phyloP scores from a whole-genome alignment of 2,797 vertebrate species.

The Acrossocheilus fasciatus region DNA sequence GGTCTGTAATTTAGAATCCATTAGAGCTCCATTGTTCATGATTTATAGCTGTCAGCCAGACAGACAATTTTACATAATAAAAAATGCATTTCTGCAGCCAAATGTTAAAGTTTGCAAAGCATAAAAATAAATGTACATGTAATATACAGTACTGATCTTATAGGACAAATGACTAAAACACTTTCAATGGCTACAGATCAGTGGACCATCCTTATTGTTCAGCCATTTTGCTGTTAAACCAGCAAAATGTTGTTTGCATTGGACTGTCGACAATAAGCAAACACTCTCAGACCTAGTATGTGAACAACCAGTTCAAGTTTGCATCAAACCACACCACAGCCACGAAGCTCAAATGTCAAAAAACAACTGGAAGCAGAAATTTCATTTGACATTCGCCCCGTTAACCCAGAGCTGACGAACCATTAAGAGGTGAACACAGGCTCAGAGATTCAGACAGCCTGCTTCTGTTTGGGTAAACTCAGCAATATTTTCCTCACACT shows the following conservation, averaged over 20 bases:
- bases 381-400: not conserved
- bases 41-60: not conserved
- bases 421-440: not conserved
- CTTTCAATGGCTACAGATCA: not conserved
- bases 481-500: conserved; percentile 42
- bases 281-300: not conserved
- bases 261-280: not conserved
- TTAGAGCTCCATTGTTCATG: not conserved
- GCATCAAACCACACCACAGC: not conserved
- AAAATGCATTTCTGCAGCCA: no score
- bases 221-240: not conserved
- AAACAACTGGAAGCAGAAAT: not conserved
- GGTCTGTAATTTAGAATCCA: not conserved
- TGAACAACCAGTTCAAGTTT: not conserved
- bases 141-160: not conserved
- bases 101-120: not conserved
- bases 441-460: conserved; percentile 10
- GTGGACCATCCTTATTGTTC: no score
- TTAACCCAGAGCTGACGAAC: not conserved
- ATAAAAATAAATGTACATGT: not conserved
- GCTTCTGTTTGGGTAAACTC: conserved; percentile 15
- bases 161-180: not conserved
- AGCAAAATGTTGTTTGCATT: not conserved
- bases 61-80: not conserved
- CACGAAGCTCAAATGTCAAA: not conserved